Evolutionary conservation across 2,888 invertebrate genomes (phyloP).

Genomic region (Gnatocerus cornutus): DNA sequence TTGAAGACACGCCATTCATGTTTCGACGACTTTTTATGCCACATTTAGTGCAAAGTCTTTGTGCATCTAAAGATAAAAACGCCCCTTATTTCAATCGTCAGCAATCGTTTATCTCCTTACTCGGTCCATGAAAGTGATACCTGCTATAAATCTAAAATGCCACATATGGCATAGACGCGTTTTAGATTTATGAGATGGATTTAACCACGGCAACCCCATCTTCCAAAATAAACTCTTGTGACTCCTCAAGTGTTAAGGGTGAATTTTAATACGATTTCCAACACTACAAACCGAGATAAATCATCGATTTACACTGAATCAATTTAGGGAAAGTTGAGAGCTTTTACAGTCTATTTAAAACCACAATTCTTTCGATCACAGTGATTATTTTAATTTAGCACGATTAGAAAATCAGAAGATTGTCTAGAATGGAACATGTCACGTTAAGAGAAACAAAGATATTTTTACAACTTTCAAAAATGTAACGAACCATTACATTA

Average conservation of each 20-base stretch:
- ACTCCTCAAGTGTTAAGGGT: constrained; percentile 36
- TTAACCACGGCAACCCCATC: constrained; percentile 41
- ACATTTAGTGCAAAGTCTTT: not conserved
- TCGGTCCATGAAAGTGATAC: constrained; percentile 38
- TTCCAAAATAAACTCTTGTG: constrained; percentile 23
- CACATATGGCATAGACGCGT: constrained; percentile 39
- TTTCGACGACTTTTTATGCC: not conserved
- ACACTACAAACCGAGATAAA: constrained; percentile 27
- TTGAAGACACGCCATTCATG: no score
- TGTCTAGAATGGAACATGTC: constrained; percentile 1
- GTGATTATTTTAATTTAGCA: constrained; percentile 4
- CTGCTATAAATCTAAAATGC: constrained; percentile 36
- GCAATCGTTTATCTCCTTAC: constrained; percentile 33
- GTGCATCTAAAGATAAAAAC: not conserved
- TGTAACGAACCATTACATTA: constrained; percentile 16
- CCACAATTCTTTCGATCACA: not conserved
- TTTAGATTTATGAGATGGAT: constrained; percentile 43
- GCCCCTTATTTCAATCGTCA: constrained; percentile 19
- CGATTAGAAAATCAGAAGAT: not conserved
- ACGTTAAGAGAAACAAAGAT: constrained; percentile 2
- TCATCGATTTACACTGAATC: constrained; percentile 24
- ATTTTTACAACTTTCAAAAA: constrained; percentile 28
- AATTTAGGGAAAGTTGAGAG: constrained; percentile 26
- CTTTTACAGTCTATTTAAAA: constrained; percentile 28
- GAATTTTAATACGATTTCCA: constrained; percentile 25